Conservation (phyloP, 1,140 invertebrate genomes). For the Rhopalosiphum maidis region DNA sequence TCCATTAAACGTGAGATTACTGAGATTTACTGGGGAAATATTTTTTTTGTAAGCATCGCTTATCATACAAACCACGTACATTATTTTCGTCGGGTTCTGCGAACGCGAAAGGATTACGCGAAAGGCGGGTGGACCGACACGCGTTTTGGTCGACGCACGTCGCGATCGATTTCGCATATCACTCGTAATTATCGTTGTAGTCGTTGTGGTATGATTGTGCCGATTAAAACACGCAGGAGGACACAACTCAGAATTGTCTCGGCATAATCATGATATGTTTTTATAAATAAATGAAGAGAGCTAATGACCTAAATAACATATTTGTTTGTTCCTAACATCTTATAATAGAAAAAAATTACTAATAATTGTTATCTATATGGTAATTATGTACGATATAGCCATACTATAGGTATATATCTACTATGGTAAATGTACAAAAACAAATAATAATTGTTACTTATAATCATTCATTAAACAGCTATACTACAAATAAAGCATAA, state of each 20-base stretch:
- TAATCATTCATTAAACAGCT: not conserved
- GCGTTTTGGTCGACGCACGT: not conserved
- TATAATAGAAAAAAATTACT: not conserved
- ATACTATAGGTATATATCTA: not conserved
- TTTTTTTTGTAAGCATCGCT: not conserved
- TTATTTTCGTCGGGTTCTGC: not conserved
- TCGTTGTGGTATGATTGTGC: not conserved
- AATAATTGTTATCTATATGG: not conserved
- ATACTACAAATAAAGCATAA: not conserved
- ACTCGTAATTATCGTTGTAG: not conserved
- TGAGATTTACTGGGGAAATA: not conserved
- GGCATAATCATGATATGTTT: not conserved
- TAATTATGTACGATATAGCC: not conserved
- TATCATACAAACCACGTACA: not conserved
- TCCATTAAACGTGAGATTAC: constrained; percentile 22
- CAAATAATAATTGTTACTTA: not conserved
- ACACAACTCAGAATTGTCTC: not conserved
- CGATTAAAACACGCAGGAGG: not conserved
- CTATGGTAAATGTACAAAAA: not conserved
- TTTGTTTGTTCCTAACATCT: not conserved
- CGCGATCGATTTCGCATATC: not conserved
- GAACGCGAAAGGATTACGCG: not conserved
- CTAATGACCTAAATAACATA: not conserved
- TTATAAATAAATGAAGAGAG: not conserved
- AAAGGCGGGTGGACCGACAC: not conserved